A percentile compares a stretch with the other conserved stretches of the same genome.
Conservation (phyloP, 2,113 vertebrate species). For the Platichthys stellatus region DNA sequence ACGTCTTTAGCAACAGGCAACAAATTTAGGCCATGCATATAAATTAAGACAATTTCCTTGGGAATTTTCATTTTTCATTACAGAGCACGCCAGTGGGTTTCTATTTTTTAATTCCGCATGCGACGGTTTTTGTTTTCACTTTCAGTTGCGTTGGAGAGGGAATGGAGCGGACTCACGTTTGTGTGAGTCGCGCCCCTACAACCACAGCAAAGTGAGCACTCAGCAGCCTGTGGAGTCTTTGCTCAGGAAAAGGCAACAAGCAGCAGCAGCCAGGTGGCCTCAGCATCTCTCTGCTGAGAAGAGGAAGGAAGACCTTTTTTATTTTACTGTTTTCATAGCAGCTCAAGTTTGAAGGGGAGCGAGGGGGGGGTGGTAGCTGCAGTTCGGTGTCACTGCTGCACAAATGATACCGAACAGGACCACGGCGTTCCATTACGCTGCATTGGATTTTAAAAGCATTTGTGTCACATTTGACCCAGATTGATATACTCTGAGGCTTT, state of each 20-base stretch:
- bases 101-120: constrained; percentile 30
- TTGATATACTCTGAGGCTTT: constrained; percentile 57
- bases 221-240: constrained; percentile 23
- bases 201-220: constrained; percentile 32
- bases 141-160: constrained; percentile 20
- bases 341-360: background rate
- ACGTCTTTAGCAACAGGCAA: constrained; percentile 68
- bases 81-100: constrained; percentile 51
- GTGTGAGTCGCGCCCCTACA: constrained; percentile 31
- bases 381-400: constrained; percentile 6
- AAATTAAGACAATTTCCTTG: constrained; percentile 67
- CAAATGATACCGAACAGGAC: no score
- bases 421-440: constrained; percentile 8
- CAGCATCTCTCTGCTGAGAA: constrained; percentile 31
- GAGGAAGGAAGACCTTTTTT: constrained; percentile 21
- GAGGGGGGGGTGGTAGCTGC: background rate
- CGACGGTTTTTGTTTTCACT: constrained; percentile 59
- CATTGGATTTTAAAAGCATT: constrained; percentile 47
- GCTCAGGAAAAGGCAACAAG: constrained; percentile 3
- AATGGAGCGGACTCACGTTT: constrained; percentile 39
- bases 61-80: constrained; percentile 70
- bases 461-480: constrained; percentile 59
- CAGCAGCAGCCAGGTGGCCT: constrained; percentile 26
- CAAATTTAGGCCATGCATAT: constrained; percentile 72
- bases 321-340: background rate